These are phyloP conservation scores for Trinorchestia longiramus DNA, from an alignment of 1,140 invertebrate species.

Conservation along the genomic window DNA sequence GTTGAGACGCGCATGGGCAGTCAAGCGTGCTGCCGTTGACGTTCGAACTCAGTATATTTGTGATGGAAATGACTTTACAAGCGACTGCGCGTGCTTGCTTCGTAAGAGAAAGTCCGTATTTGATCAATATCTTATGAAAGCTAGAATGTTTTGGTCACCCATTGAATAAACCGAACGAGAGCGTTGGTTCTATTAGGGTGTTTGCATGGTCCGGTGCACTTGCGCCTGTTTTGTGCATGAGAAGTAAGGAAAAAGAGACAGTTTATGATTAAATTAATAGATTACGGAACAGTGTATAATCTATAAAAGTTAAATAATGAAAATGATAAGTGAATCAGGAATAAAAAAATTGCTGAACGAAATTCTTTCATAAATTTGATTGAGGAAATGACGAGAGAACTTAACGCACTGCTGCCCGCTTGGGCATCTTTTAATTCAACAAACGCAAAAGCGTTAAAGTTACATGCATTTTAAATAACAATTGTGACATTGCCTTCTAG, in stretches of 20 bases:
- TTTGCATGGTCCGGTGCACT: neutral
- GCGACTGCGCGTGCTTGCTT: slow-evolving; percentile 47
- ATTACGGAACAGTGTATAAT: neutral
- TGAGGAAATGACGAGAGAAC: no score
- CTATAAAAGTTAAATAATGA: neutral
- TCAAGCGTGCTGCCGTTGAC: slow-evolving; percentile 25
- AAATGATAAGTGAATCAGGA: neutral
- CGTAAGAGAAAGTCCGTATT: slow-evolving; percentile 18
- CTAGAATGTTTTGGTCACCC: neutral
- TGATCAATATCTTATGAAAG: slow-evolving; percentile 53
- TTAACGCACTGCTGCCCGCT: no score
- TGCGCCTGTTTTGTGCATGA: neutral
- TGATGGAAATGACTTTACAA: slow-evolving; percentile 53
- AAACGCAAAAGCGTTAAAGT: no score
- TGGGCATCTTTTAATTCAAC: no score
- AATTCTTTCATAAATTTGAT: no score
- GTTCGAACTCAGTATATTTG: slow-evolving; percentile 41
- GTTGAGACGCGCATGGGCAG: slow-evolving; percentile 12
- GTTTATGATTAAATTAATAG: neutral
- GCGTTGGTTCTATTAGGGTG: neutral
- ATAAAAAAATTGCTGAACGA: no score
- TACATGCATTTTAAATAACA: no score
- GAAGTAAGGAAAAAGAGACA: neutral
- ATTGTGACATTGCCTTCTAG: no score
- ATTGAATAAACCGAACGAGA: slow-evolving; percentile 31